Base-by-base conservation (phyloP, 2,888 invertebrate genomes). In the Glyphotaelius pellucidus region DNA sequence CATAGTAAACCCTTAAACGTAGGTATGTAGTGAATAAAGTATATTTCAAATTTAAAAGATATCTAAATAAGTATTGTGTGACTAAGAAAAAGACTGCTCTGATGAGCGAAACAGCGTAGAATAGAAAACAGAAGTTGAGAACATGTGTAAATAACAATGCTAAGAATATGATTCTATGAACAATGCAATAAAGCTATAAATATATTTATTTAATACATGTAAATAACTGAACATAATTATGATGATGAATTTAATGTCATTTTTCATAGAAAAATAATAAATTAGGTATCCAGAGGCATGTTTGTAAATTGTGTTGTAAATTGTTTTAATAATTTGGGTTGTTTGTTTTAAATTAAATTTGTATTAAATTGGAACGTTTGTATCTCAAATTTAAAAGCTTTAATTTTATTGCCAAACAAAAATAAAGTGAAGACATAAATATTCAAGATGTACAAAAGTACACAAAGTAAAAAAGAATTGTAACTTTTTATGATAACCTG, bases 401-500 rank as follows among this genome's bases (percentile, higher is more conserved):
- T 67, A 67, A 67, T 67, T 67, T 67, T 25, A 67, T 67, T 67
- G 67, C 67, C 25, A 67, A 67, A 67, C n/a, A 67, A 67, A 67
- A 19, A 67, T 25, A 67, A 67, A 67, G 67, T n/a, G n/a, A 67
- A n/a, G n/a, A 67, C 9, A 67, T 67, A 67, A 67, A 67, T 67
- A 25, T 67, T n/a, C 25, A 67, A 67, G 67, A 67, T 67, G 67
- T 67, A n/a, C 67, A 67, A 19, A 67, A 25, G 67, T 67, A 67
- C 67, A 67, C 25, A 67, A 67, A 67, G 67, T 67, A 67, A 67
- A 67, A 67, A 67, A 52, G 52, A 67, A 67, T 25, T 67, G 25
- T 84, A 38, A 38, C 52, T 30, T 87, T 87, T 79, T 35, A 80
- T 79, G 35, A 38, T 89, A 79, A 89, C 88, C 80, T 67, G 79